Conservation (phyloP, 2,888 invertebrate genomes). For the Torymus auratus region DNA sequence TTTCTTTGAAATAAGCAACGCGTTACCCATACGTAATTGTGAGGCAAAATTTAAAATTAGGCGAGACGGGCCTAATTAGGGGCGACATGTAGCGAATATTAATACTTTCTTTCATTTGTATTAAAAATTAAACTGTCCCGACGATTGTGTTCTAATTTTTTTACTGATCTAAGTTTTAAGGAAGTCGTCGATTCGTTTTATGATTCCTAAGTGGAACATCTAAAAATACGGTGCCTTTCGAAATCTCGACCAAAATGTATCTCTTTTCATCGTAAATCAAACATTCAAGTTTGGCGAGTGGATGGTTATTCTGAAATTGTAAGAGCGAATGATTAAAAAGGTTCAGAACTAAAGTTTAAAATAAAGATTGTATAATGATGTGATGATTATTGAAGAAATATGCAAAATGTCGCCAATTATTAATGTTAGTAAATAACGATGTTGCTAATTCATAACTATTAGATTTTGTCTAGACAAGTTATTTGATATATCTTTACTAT, state of each 20-base stretch:
- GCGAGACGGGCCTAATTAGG: slow-evolving; percentile 68
- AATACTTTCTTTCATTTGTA: slow-evolving; percentile 59
- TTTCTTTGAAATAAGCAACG: slow-evolving; percentile 51
- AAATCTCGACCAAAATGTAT: slow-evolving; percentile 53
- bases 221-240: slow-evolving; percentile 54
- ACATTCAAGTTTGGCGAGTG: slow-evolving; percentile 25
- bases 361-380: slow-evolving; percentile 20
- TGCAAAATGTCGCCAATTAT: slow-evolving; percentile 44
- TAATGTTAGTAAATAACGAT: slow-evolving; percentile 37
- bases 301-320: slow-evolving; percentile 16
- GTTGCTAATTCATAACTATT: slow-evolving; percentile 44
- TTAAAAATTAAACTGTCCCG: slow-evolving; percentile 39
- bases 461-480: slow-evolving; percentile 34
- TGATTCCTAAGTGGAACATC: slow-evolving; percentile 39
- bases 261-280: slow-evolving; percentile 11
- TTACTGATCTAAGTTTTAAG: slow-evolving; percentile 59
- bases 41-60: slow-evolving; percentile 54
- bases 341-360: slow-evolving; percentile 31
- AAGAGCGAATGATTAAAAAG: slow-evolving; percentile 24
- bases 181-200: slow-evolving; percentile 56
- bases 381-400: slow-evolving; percentile 16
- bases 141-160: slow-evolving; percentile 50
- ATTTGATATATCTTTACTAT: slow-evolving; percentile 57
- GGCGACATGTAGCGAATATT: slow-evolving; percentile 64
- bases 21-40: slow-evolving; percentile 16